Conservation (phyloP, 2,888 invertebrate species). For the Andrena bucephala region DNA sequence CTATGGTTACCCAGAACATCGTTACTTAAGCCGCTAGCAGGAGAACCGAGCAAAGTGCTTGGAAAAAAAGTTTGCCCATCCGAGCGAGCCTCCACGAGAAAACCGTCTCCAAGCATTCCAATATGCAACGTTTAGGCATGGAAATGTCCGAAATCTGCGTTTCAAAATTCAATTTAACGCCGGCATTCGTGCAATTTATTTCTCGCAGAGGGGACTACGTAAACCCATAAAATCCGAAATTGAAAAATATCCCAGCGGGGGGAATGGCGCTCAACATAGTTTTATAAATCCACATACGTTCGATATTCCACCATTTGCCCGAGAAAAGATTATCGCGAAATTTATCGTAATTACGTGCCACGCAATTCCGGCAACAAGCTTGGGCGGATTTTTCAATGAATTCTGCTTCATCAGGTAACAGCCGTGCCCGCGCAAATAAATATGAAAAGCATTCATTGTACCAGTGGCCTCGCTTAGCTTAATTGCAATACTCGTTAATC, state of each 20-base stretch:
- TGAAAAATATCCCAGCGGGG: no score
- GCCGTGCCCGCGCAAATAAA: slow-evolving; percentile 29
- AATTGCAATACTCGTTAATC: slow-evolving; percentile 46
- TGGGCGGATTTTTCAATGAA: slow-evolving; percentile 33
- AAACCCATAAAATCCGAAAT: no score
- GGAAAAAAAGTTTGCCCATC: slow-evolving; percentile 16
- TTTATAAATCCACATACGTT: no score
- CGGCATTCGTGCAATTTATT: no score
- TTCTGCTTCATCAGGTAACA: slow-evolving; percentile 36
- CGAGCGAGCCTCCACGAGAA: slow-evolving; percentile 19
- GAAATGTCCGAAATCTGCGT: not conserved
- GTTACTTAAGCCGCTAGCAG: slow-evolving; percentile 63
- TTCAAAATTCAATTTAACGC: no score
- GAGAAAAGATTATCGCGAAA: slow-evolving; percentile 12
- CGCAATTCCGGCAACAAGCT: slow-evolving; percentile 22
- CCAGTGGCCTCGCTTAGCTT: slow-evolving; percentile 12
- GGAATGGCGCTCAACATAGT: no score
- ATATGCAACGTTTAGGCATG: not conserved
- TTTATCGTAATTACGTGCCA: slow-evolving; percentile 21
- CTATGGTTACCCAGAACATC: slow-evolving; percentile 60
- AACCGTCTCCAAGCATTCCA: not conserved
- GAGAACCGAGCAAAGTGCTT: slow-evolving; percentile 47
- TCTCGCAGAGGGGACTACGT: no score
- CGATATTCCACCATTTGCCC: not conserved
- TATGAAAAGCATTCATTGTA: slow-evolving; percentile 17